phyloP scores from a whole-genome alignment of 53 echinoderm and acorn worm species.

The Antedon mediterranea region DNA sequence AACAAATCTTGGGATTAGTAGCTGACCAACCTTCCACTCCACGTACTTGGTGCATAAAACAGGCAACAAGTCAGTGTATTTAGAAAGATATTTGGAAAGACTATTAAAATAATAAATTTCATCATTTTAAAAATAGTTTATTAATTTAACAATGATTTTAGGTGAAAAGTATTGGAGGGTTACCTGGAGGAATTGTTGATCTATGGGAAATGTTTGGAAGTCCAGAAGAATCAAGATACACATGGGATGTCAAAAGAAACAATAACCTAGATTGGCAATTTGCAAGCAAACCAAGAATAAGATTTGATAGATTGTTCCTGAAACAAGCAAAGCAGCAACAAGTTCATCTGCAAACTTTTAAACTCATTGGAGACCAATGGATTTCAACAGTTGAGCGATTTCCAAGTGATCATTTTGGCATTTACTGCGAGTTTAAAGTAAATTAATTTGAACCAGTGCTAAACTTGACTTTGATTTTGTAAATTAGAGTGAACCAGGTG shows the following conservation, averaged over 20 bases:
- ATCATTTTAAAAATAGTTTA: too few relatives aligned
- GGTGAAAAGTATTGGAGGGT: conserved; percentile 30
- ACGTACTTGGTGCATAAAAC: too few relatives aligned
- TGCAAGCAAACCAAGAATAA: conserved; percentile 30
- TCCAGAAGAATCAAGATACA: conserved; percentile 22
- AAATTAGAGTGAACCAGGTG: too few relatives aligned
- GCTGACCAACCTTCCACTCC: too few relatives aligned
- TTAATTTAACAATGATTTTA: conserved; percentile 6
- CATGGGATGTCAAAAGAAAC: conserved; percentile 65
- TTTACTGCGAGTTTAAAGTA: conserved; percentile 31
- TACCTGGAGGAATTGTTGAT: conserved; percentile 35
- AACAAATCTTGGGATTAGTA: too few relatives aligned
- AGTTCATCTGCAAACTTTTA: conserved; percentile 26
- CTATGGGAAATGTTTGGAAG: conserved; percentile 55
- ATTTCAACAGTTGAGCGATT: conserved; percentile 41
- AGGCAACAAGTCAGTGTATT: too few relatives aligned
- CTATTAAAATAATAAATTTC: too few relatives aligned
- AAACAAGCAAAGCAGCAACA: conserved; percentile 21
- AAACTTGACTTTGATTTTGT: too few relatives aligned
- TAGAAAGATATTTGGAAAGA: too few relatives aligned
- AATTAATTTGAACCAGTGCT: neutral
- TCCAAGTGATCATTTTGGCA: conserved; percentile 87
- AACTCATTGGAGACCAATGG: conserved; percentile 50
- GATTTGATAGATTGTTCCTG: conserved; percentile 64
- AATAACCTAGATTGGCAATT: conserved; percentile 42